These are phyloP conservation scores for Leucophora obtusa DNA, from an alignment of 2,888 invertebrate species.

Conservation along the genomic window DNA sequence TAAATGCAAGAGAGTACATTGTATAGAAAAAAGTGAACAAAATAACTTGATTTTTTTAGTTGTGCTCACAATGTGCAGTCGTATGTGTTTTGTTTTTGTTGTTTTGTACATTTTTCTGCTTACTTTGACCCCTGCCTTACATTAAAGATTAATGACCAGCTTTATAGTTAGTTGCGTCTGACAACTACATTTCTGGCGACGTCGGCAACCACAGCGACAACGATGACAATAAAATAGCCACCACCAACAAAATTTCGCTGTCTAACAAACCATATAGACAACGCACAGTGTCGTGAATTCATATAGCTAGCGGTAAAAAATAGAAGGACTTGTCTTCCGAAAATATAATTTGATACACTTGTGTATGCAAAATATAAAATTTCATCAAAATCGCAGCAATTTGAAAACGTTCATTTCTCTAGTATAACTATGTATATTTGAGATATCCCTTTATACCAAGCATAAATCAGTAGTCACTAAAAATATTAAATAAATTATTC, in stretches of 20 bases:
- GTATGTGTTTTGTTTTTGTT: background rate
- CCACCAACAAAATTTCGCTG: background rate
- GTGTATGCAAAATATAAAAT: too few relatives aligned
- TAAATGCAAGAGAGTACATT: background rate
- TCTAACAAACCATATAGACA: constrained; percentile 10
- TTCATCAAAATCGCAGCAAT: too few relatives aligned
- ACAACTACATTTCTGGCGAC: constrained; percentile 23
- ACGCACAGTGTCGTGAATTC: too few relatives aligned
- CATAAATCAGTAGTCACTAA: too few relatives aligned
- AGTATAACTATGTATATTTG: too few relatives aligned
- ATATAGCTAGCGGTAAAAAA: too few relatives aligned
- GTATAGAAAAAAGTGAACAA: background rate
- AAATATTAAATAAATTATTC: too few relatives aligned
- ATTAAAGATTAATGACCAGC: constrained; percentile 64
- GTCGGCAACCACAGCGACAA: constrained; percentile 6
- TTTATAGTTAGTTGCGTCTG: constrained; percentile 36
- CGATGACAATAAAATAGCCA: constrained; percentile 6
- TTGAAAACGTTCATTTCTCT: too few relatives aligned
- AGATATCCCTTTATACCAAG: too few relatives aligned
- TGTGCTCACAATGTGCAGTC: constrained; percentile 32
- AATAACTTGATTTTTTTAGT: constrained; percentile 52
- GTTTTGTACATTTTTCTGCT: constrained; percentile 52
- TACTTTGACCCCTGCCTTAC: constrained; percentile 63
- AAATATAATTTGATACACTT: too few relatives aligned
- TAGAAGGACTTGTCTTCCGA: too few relatives aligned